Base-by-base conservation (phyloP, 2,888 invertebrate genomes). In the Andrena camellia region DNA sequence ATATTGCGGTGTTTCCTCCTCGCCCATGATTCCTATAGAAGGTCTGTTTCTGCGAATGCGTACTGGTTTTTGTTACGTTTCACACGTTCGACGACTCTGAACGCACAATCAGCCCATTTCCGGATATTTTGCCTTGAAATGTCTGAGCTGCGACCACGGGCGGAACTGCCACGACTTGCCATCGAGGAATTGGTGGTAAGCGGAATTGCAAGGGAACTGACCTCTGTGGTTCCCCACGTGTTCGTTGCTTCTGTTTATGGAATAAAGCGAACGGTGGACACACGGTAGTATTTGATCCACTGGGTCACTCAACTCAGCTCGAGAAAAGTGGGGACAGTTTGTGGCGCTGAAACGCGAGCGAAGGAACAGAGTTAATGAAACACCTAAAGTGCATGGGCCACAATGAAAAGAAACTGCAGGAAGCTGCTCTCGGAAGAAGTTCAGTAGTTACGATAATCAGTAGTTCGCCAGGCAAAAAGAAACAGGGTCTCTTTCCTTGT, bases 1-100 rank as follows among this genome's bases (percentile, higher is more conserved):
- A 90, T 88, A 91, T 89, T 90, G 91, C 88, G 91, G 90, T 90
- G 85, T 82, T 85, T 84, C 86, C 86, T 87, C 62, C 71, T 42
- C 78, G 67, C 26, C 23, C 10, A 69, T 48, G 60, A 63, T 17
- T 29, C n/a, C 57, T 57, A 26, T 20, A 70, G 75, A 60, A 54
- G 8, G 10, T 6, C 31, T 54, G 48, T 20, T 76, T 69, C 71
- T 13, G 33, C 50, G 66, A 64, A 72, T 69, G 66, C 77, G 64
- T 60, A 81, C 81, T 85, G 79, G 86, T 82, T 86, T 88, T 86
- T 85, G 85, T 26, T 23, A 54, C 59, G 54, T 69, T 54, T 64
- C 42, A 31, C 52, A 35, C 70, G 62, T 60, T 26, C 20, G 64
- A n/a, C 33, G 71, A 62, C 20, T 26, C 63, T 57, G 29, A 50